Conservation (phyloP, 2,113 vertebrate genomes). For the Toxotes jaculatrix region DNA sequence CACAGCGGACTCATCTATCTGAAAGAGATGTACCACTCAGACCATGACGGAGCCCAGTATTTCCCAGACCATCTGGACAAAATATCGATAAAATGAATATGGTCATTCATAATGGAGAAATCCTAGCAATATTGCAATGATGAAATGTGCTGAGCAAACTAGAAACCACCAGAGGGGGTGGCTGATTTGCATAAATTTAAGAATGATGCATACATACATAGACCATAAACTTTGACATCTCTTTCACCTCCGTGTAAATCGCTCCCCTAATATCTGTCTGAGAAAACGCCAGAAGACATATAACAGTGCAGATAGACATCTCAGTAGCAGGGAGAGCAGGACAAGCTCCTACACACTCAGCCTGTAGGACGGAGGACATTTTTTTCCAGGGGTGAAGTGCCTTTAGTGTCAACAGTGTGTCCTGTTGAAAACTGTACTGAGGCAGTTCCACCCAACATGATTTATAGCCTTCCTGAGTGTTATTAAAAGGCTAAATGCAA, state of each 20-base stretch:
- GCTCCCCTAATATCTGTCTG: constrained; percentile 18
- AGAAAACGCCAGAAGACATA: constrained; percentile 43
- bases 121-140: neutral
- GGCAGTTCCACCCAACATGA: constrained; percentile 75
- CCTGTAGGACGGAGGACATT: constrained; percentile 26
- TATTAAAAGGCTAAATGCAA: constrained; percentile 81
- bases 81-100: neutral
- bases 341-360: constrained; percentile 63
- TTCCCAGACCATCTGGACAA: constrained; percentile 36
- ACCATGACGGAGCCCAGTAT: neutral
- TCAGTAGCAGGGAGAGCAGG: constrained; percentile 54
- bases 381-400: constrained; percentile 75
- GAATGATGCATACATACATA: neutral
- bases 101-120: neutral
- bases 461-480: constrained; percentile 79
- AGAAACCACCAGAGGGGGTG: constrained; percentile 1
- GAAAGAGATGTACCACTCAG: constrained; percentile 47
- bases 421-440: constrained; percentile 71
- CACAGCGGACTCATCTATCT: constrained; percentile 35
- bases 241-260: constrained; percentile 32
- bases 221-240: constrained; percentile 4
- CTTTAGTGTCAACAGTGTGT: constrained; percentile 83
- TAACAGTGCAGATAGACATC: constrained; percentile 49
- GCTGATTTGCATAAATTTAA: constrained; percentile 11
- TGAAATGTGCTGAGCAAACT: neutral